Base-by-base conservation (phyloP, 2,113 vertebrate species). In the Columba livia region DNA sequence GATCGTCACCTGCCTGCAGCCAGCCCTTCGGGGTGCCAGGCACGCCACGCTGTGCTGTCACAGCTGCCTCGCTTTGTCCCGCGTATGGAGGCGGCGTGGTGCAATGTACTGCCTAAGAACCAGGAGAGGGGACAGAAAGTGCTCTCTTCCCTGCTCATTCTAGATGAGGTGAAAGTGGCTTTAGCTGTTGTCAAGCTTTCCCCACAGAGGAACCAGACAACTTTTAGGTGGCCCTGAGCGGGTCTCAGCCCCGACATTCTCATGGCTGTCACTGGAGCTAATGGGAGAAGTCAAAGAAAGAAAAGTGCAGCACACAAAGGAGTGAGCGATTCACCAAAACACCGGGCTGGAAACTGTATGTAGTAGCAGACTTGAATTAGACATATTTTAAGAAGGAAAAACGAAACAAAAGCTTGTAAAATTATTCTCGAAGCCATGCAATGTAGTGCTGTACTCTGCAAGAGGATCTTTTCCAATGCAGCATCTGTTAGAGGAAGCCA, bases 391-490 rank as follows among this genome's bases (percentile, higher is more conserved):
- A 58, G 54, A 34, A 54, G 28, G 56, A 57, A 78, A 71, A 85
- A 54, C 19, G 26, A 74, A 50, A 65, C 8, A 53, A 83, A 75
- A 94, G 81, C 58, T 72, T 64, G 71, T 36, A n/a, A 73, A 82
- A 54, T 58, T n/a, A 44, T 72, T 79, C 50, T 82, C 23, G 53
- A 93, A 94, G 78, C 94, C 88, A 89, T 70, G 88, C 77, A 80
- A 95, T 91, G 80, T 47, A 91, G 54, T 42, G 65, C 90, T 83
- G 84, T 78, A 70, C 47, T 78, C 84, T 40, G 36, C 85, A 61
- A 61, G n/a, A 73, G 69, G 38, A 75, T 56, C 48, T 34, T 58
- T n/a, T 56, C 75, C 53, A 75, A 51, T 9, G n/a, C 10, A 0
- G 57, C 50, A 57, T 65, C 80, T 81, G 80, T 94, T 84, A 93